Base-by-base conservation (phyloP, 2,888 invertebrate species). In the Chrysopilus asiliformis region DNA sequence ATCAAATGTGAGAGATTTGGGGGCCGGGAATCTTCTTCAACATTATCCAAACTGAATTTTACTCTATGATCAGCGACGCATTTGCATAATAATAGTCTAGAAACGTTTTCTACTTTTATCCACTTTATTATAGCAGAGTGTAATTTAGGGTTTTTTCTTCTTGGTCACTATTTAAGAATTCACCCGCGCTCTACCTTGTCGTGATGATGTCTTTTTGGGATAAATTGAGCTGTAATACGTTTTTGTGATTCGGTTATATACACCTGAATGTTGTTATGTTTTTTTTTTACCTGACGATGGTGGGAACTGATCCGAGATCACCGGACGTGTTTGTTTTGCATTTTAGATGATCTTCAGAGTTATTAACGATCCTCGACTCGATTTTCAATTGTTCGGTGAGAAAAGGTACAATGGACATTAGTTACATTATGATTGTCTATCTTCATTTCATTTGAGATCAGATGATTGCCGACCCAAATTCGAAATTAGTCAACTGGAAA, bases 21-120 rank as follows among this genome's bases (percentile, higher is more conserved):
- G 30, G 36, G 20, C 22, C 36, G 29, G 31, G 25, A 22, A 29
- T 26, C 26, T 36, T 30, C 30, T 22, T 36, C 24, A 31, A 36
- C 31, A 30, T 36, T 30, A 34, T 32, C 32, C 28, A 12, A 24
- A 24, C 30, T 5, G 13, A 36, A 36, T n/a, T n/a, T n/a, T n/a
- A n/a, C n/a, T n/a, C n/a, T n/a, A n/a, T n/a, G n/a, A n/a, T n/a
- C n/a, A n/a, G n/a, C n/a, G n/a, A n/a, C n/a, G n/a, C n/a, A 41
- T 41, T 41, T 38, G 41, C 41, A 41, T 41, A 41, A 41, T 41
- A 41, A 41, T 38, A 41, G 41, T 19, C 28, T 22, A 28, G 38
- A 17, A 26, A 34, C 12, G 17, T 34, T 34, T 26, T 41, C 41
- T 30, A 27, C 20, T 27, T 35, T 38, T 8, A 32, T 31, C n/a